Evolutionary conservation across 64 coral and sea anemone genomes (phyloP).

Genomic region (Montipora sp.): DNA sequence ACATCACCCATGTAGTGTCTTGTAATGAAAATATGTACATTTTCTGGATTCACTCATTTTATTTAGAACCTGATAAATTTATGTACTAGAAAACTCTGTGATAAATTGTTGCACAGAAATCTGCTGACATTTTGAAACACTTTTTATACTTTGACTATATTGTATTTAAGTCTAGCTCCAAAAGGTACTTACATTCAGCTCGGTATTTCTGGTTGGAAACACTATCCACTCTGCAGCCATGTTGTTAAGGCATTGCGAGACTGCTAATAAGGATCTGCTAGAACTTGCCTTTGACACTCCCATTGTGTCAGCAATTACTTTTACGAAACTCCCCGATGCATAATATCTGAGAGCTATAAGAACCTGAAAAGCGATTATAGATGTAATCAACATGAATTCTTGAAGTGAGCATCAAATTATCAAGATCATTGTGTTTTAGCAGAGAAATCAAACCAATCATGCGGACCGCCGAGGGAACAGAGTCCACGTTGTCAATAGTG

Average conservation of each 20-base stretch:
- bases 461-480: no score
- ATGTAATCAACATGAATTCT: slow-evolving; percentile 1
- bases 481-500: background rate
- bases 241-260: background rate
- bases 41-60: background rate
- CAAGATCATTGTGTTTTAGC: background rate
- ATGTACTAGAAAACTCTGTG: background rate
- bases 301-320: slow-evolving; percentile 34
- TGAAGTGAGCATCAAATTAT: background rate
- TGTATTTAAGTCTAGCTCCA: slow-evolving; percentile 8
- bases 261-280: background rate
- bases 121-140: background rate
- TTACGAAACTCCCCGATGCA: slow-evolving; percentile 24
- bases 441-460: background rate
- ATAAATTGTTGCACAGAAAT: background rate
- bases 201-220: slow-evolving; percentile 2
- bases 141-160: slow-evolving; percentile 5
- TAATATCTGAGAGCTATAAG: slow-evolving; percentile 8
- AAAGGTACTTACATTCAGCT: slow-evolving; percentile 36
- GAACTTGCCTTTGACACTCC: slow-evolving; percentile 30
- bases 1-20: no score
- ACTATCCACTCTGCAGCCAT: slow-evolving; percentile 19
- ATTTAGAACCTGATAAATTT: background rate
- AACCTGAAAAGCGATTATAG: slow-evolving; percentile 22
- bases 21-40: background rate